A percentile compares a stretch with the other conserved stretches of the same genome.
phyloP scores from a whole-genome alignment of 1,140 invertebrate genomes.

The Orchesella cincta region DNA sequence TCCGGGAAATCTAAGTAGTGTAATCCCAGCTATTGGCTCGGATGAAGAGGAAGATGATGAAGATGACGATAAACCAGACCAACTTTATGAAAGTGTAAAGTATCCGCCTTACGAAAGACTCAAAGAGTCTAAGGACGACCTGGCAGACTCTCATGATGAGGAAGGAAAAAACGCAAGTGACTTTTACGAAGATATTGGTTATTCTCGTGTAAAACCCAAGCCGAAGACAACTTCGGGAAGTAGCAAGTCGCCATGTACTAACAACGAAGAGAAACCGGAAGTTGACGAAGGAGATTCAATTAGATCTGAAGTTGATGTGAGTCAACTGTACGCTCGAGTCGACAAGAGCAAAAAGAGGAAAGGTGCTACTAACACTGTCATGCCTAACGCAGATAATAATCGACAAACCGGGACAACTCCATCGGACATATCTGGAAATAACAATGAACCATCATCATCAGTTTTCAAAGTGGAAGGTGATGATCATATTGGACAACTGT shows the following conservation, averaged over 20 bases:
- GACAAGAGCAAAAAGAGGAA: conserved; percentile 45
- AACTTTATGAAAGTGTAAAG: conserved; percentile 47
- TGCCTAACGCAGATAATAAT: not conserved
- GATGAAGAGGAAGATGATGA: conserved; percentile 39
- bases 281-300: not conserved
- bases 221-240: not conserved
- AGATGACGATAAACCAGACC: conserved; percentile 30
- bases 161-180: conserved; percentile 30
- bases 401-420: not conserved
- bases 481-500: no score
- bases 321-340: conserved; percentile 46
- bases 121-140: conserved; percentile 45
- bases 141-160: conserved; percentile 12
- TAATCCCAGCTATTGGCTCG: not conserved
- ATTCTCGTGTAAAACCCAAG: conserved; percentile 38
- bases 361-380: not conserved
- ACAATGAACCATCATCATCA: not conserved
- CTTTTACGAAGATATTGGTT: conserved; percentile 49
- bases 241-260: not conserved
- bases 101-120: conserved; percentile 50
- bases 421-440: conserved; percentile 8
- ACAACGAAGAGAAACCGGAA: not conserved
- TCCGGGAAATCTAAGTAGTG: conserved; percentile 9
- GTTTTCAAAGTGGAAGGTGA: not conserved
- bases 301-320: not conserved